Evolutionary conservation across 2,113 vertebrate genomes (phyloP).

Genomic region (Pterocles gutturalis): DNA sequence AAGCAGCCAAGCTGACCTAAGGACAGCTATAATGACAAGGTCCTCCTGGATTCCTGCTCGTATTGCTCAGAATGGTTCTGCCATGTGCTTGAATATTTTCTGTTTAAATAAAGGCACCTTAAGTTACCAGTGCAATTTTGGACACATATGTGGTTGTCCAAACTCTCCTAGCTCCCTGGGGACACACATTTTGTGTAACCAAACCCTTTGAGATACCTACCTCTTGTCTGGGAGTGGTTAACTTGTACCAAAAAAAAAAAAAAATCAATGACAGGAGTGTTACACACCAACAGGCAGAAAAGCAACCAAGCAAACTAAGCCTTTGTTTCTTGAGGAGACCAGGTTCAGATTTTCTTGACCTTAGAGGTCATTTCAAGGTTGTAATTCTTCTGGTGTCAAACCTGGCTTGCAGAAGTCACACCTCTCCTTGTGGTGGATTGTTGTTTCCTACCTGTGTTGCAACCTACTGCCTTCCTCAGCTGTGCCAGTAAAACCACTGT

Average conservation of each 20-base stretch:
- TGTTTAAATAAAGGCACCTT: neutral
- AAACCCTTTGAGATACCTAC: neutral
- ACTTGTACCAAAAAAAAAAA: neutral
- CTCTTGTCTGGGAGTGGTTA: neutral
- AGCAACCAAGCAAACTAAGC: rapidly evolving
- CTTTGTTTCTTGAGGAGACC: neutral
- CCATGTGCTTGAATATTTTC: neutral
- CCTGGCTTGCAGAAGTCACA: neutral
- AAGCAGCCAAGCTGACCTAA: neutral
- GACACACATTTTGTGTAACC: neutral
- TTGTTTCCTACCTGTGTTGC: neutral
- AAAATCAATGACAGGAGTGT: neutral
- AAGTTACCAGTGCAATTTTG: neutral
- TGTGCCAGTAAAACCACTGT: neutral
- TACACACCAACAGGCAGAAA: neutral
- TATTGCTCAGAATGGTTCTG: neutral
- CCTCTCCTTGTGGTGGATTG: rapidly evolving
- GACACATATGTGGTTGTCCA: rapidly evolving
- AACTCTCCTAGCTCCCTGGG: neutral
- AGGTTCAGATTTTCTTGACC: neutral
- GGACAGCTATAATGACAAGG: neutral
- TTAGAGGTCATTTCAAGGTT: neutral
- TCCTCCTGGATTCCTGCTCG: neutral
- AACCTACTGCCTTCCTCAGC: neutral
- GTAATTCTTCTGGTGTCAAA: neutral